A percentile compares a stretch with the other conserved stretches of the same genome.
Evolutionary conservation across 2,888 invertebrate species (phyloP).

Genomic region (Portevinia maculata): DNA sequence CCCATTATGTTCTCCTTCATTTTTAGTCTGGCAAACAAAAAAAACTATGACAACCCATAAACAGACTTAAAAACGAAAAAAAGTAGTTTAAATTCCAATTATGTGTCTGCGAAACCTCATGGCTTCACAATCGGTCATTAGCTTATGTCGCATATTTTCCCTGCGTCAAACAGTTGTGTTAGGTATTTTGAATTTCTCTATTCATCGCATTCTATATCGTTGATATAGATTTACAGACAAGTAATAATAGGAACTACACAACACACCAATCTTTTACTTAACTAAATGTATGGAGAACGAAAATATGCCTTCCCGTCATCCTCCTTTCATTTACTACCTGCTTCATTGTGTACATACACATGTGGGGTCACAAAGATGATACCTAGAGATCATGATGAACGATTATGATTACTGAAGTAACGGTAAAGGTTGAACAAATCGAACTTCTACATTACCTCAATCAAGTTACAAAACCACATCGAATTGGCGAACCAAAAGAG

Average conservation of each 20-base stretch:
- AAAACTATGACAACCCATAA: background rate
- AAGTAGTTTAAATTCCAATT: constrained; percentile 22
- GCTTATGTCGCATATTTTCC: constrained; percentile 48
- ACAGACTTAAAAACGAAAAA: background rate
- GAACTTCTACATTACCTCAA: constrained; percentile 62
- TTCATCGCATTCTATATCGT: constrained; percentile 34
- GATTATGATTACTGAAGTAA: constrained; percentile 62
- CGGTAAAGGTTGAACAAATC: constrained; percentile 47
- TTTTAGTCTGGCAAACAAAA: too few relatives aligned
- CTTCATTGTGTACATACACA: constrained; percentile 46
- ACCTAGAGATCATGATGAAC: constrained; percentile 51
- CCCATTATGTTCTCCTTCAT: too few relatives aligned
- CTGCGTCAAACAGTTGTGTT: constrained; percentile 1
- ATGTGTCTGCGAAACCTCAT: constrained; percentile 20
- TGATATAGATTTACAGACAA: background rate
- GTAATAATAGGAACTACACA: too few relatives aligned
- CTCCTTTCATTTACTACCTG: too few relatives aligned
- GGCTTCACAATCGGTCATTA: constrained; percentile 56
- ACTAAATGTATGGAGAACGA: background rate
- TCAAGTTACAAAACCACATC: constrained; percentile 17
- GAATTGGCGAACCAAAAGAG: constrained; percentile 31
- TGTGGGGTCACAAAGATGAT: constrained; percentile 64
- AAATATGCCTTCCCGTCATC: background rate
- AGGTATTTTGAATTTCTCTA: constrained; percentile 42
- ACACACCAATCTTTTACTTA: too few relatives aligned